Evolutionary conservation across 2,113 vertebrate species (phyloP).

Genomic region (Struthidea cinerea): DNA sequence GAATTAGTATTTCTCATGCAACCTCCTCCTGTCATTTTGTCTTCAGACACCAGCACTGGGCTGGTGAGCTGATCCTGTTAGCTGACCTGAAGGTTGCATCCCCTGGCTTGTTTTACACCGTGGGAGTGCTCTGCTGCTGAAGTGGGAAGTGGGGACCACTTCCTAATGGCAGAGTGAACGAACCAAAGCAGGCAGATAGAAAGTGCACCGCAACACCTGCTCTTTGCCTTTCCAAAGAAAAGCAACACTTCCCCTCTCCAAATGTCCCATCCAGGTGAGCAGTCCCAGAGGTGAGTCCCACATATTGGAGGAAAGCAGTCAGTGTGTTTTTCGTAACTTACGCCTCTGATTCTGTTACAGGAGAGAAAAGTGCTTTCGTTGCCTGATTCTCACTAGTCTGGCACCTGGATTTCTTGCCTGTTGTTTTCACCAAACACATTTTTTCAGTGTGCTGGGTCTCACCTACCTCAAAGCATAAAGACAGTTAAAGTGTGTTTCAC

Average conservation of each 20-base stretch:
- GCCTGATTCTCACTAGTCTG: background rate
- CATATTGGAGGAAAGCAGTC: background rate
- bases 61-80: background rate
- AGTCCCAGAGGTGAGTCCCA: background rate
- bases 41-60: background rate
- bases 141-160: background rate
- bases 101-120: background rate
- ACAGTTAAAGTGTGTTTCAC: background rate
- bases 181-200: background rate
- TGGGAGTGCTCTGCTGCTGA: background rate
- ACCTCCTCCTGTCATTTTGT: background rate
- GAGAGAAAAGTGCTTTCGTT: background rate
- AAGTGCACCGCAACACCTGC: accelerated
- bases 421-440: background rate
- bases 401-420: background rate
- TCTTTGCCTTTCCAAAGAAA: background rate
- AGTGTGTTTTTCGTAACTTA: background rate
- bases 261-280: background rate
- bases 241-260: background rate
- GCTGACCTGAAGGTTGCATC: background rate
- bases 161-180: background rate
- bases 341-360: background rate
- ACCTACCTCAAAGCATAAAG: background rate
- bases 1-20: background rate
- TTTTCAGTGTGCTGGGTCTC: background rate